Evolutionary conservation across 2,888 invertebrate species (phyloP).

Genomic region (Scaptomyza cyrtandrae): DNA sequence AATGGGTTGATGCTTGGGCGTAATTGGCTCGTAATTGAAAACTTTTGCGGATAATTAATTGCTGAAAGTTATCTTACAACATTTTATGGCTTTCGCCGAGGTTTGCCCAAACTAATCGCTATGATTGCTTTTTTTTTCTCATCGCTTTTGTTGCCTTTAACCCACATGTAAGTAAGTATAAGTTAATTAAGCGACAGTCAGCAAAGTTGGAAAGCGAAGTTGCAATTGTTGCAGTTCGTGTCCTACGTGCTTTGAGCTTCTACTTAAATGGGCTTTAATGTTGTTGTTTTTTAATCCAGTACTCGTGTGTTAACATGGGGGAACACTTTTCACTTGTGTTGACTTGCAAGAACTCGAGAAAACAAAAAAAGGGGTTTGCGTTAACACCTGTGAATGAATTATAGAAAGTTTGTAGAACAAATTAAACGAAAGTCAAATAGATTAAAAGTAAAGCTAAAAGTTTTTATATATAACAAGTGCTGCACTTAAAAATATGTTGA

Average conservation of each 20-base stretch:
- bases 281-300: neutral
- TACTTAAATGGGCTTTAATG: constrained; percentile 20
- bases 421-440: neutral
- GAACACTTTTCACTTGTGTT: constrained; percentile 28
- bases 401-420: neutral
- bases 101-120: constrained; percentile 55
- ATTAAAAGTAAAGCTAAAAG: neutral
- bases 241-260: constrained; percentile 38
- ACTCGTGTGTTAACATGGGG: neutral
- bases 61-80: constrained; percentile 73
- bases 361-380: constrained; percentile 5
- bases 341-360: constrained; percentile 8
- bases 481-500: too few relatives aligned
- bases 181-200: constrained; percentile 69
- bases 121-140: constrained; percentile 16
- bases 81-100: constrained; percentile 74
- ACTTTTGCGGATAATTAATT: constrained; percentile 79
- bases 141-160: neutral
- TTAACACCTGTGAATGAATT: constrained; percentile 4
- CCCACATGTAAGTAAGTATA: constrained; percentile 27
- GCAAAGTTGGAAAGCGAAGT: constrained; percentile 36
- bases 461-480: neutral
- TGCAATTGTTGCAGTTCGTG: constrained; percentile 41
- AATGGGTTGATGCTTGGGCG: constrained; percentile 52
- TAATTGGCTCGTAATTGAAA: constrained; percentile 78